These are phyloP conservation scores for Felis catus DNA, from an alignment of 2,113 vertebrate genomes.

Conservation along the genomic window F.catus_Fca126_mat1.0 CM031417.1:10565001-10565500, in stretches of 20 bases:
- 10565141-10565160: neutral
- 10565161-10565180: neutral
- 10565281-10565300: neutral
- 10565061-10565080: neutral
- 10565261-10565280: neutral
- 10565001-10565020: neutral
- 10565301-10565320: neutral
- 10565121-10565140: neutral
- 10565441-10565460: neutral
- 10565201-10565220: neutral
- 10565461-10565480: neutral
- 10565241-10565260: neutral
- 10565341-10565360: neutral
- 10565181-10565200: neutral
- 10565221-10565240: neutral
- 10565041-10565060: neutral
- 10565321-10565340: neutral
- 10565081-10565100: neutral
- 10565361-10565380: accelerated
- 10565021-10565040: neutral
- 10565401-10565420: accelerated
- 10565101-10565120: neutral
- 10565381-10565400: neutral
- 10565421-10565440: neutral
- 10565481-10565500: neutral